Base-by-base conservation (phyloP, 2,113 vertebrate genomes). In the Formicarius rufipectus region DNA sequence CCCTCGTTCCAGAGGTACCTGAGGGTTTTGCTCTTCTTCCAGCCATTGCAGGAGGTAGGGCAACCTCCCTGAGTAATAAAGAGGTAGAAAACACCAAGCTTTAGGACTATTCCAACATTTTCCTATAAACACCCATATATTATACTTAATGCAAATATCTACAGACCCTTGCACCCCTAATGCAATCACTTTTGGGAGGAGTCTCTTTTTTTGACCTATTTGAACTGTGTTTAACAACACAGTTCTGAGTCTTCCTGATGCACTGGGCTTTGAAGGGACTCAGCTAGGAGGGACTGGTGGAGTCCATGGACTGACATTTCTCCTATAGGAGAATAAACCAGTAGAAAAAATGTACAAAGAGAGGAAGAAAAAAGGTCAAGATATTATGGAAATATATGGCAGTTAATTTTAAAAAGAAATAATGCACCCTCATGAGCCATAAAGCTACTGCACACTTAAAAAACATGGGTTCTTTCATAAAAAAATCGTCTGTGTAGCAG, bases 351-450 rank as follows among this genome's bases (percentile, higher is more conserved):
- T 40, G 35, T 8, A 45, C 25, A 75, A 14, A 30, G 42, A 37
- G 12, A 39, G 31, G 49, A 80, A 59, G 23, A 69, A 59, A 84
- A 80, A 64, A 23, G 31, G 31, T 47, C 20, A 64, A 37, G 7
- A 27, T 80, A 53, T 47, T 37, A 52, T 4, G 37, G 84, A 75
- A 75, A 88, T 42, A 21, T 42, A 71, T 0, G 2, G 39, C 1
- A 2, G 68, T n/a, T 44, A 19, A 31, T 64, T 69, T 53, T 8
- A 42, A 87, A 52, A 78, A 47, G 37, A 69, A 58, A 17, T 16
- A 63, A 33, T 14, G 53, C 0, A 1, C 28, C 15, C 0, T 3
- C 10, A 39, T 14, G 31, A 80, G 44, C n/a, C 62, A 64, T 0
- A 1, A 62, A 66, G 45, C 68, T 80, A 39, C 39, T 18, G n/a